Percentiles rank a stretch among this genome's conserved stretches.
These are phyloP conservation scores for Buteo buteo DNA, from an alignment of 2,113 vertebrate species.

Conservation along the genomic window DNA sequence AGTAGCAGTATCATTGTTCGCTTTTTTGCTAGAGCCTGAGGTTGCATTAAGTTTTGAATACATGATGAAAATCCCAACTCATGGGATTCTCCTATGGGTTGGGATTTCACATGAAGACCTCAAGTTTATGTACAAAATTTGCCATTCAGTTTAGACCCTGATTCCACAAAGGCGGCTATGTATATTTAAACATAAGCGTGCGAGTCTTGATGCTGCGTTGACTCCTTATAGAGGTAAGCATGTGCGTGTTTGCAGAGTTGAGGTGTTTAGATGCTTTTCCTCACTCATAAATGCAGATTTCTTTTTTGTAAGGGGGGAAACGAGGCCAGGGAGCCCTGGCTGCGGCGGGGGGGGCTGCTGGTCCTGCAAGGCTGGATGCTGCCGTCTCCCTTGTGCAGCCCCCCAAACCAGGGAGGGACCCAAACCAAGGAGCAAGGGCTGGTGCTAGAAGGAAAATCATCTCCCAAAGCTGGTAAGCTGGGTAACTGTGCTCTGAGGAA, in stretches of 20 bases:
- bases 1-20: not conserved
- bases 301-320: not conserved
- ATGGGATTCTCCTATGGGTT: not conserved
- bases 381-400: not conserved
- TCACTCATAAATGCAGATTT: not conserved
- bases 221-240: not conserved
- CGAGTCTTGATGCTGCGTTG: fast-evolving
- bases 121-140: not conserved
- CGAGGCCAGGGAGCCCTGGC: fast-evolving
- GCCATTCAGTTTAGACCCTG: not conserved
- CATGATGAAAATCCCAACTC: not conserved
- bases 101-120: not conserved
- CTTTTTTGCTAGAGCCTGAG: not conserved
- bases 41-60: not conserved
- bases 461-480: not conserved
- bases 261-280: not conserved
- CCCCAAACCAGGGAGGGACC: not conserved
- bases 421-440: not conserved
- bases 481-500: not conserved
- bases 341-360: fast-evolving
- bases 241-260: fast-evolving
- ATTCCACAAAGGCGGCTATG: not conserved
- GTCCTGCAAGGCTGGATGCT: not conserved
- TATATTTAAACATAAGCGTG: not conserved
- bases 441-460: not conserved